Conservation (phyloP, 1,140 invertebrate species). For the Bombus waltoni region DNA sequence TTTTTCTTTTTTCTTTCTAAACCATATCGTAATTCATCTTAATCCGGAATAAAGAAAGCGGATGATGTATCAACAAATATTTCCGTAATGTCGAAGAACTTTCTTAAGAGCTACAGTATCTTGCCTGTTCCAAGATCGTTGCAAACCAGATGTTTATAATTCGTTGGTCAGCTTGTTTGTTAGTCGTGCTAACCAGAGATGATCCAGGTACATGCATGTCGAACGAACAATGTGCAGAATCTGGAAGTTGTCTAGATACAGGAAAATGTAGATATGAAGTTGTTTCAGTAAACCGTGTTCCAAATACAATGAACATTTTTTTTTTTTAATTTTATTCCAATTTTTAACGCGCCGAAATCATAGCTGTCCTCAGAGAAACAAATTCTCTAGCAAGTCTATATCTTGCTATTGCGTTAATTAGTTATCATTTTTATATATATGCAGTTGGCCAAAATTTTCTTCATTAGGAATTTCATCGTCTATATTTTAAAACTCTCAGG, state of each 20-base stretch:
- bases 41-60: not conserved
- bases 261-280: not conserved
- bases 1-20: not conserved
- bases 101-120: not conserved
- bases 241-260: not conserved
- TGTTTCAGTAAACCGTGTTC: not conserved
- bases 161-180: constrained; percentile 3
- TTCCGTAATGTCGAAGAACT: not conserved
- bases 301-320: not conserved
- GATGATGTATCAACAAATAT: not conserved
- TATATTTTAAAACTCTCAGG: not conserved
- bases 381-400: no score
- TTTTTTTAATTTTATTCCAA: not conserved
- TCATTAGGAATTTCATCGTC: not conserved
- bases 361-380: not conserved
- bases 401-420: no score
- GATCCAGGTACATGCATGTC: not conserved
- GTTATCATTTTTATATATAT: not conserved
- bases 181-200: not conserved
- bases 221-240: not conserved
- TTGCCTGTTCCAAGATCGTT: not conserved
- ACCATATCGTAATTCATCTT: no score
- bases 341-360: not conserved
- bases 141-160: not conserved
- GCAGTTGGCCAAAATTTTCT: not conserved